phyloP scores from a whole-genome alignment of 2,797 vertebrate genomes.

The Mus minutoides region DNA sequence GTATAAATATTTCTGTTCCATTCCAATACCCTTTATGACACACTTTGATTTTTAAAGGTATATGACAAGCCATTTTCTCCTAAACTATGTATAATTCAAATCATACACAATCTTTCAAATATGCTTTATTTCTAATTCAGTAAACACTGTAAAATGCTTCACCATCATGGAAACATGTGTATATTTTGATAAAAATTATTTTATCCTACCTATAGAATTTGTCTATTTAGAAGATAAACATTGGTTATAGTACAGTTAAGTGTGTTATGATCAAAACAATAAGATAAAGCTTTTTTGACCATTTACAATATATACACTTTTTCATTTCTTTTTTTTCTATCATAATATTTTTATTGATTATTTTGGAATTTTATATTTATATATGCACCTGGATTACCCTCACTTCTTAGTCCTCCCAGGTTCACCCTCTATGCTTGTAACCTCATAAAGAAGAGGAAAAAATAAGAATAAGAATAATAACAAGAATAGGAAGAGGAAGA shows the following conservation, averaged over 20 bases:
- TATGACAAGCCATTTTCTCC: not conserved
- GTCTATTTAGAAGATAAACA: not conserved
- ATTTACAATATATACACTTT: not conserved
- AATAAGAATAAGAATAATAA: not conserved
- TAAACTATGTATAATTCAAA: not conserved
- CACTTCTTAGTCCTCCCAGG: not conserved
- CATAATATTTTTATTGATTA: not conserved
- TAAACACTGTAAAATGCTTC: not conserved
- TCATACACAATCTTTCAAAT: not conserved
- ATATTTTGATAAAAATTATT: not conserved
- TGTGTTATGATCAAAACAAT: not conserved
- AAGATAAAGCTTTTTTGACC: not conserved
- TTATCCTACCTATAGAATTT: not conserved
- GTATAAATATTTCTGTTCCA: not conserved
- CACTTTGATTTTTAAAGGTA: not conserved
- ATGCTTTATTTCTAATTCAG: not conserved
- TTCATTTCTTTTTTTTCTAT: not conserved
- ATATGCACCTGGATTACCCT: not conserved
- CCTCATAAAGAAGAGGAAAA: not conserved
- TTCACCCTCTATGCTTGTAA: not conserved
- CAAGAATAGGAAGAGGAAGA: not conserved
- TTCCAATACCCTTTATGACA: not conserved
- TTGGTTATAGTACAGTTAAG: not conserved
- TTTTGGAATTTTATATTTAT: not conserved
- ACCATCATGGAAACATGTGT: not conserved